A percentile compares a stretch with the other conserved stretches of the same genome.
These are phyloP conservation scores for Cartodere bifasciata DNA, from an alignment of 2,888 invertebrate genomes.

Conservation along the genomic window DNA sequence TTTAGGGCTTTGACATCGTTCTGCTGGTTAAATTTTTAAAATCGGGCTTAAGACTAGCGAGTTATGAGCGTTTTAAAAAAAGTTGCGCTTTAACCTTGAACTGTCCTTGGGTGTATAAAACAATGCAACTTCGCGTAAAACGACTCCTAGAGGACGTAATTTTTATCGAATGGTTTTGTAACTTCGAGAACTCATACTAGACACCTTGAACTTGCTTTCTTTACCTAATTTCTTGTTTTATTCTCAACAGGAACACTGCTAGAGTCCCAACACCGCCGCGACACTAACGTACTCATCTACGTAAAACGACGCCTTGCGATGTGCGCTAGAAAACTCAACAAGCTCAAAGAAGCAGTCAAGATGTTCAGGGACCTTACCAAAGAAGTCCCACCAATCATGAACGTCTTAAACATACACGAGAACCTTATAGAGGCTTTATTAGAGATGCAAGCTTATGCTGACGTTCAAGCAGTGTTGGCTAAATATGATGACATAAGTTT, in stretches of 20 bases:
- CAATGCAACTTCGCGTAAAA: too few relatives aligned
- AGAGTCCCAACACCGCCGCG: constrained; percentile 71
- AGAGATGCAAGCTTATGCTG: constrained; percentile 93
- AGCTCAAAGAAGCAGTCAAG: constrained; percentile 89
- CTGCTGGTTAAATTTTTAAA: too few relatives aligned
- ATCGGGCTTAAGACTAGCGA: too few relatives aligned
- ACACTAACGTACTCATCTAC: constrained; percentile 89
- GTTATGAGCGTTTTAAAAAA: too few relatives aligned
- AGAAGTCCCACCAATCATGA: constrained; percentile 91
- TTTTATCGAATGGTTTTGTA: too few relatives aligned
- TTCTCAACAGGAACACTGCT: constrained; percentile 42
- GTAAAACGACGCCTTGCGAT: constrained; percentile 90
- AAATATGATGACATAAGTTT: constrained; percentile 89
- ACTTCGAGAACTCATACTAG: too few relatives aligned
- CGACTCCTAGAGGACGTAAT: too few relatives aligned
- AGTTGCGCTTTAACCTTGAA: too few relatives aligned
- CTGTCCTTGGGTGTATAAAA: too few relatives aligned
- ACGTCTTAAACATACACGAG: constrained; percentile 86
- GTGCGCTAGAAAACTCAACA: constrained; percentile 90
- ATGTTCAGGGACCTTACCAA: constrained; percentile 94
- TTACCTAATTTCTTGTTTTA: constrained; percentile 1
- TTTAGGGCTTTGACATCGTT: too few relatives aligned
- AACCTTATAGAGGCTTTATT: constrained; percentile 90
- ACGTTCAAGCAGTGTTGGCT: constrained; percentile 85
- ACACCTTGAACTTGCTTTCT: constrained; percentile 2